Conservation (phyloP, 1,140 invertebrate genomes). For the Danaus melanippus region DNA sequence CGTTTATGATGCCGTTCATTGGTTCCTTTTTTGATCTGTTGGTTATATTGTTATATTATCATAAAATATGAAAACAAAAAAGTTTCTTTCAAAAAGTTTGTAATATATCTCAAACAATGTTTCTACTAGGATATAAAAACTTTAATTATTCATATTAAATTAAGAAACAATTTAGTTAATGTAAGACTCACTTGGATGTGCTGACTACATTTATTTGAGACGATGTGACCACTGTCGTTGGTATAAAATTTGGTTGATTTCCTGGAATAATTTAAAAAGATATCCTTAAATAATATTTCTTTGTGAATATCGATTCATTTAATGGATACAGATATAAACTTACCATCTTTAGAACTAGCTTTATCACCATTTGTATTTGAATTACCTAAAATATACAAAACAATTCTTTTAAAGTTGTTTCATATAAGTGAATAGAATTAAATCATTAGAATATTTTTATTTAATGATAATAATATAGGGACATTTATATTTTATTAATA, state of each 20-base stretch:
- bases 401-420: no score
- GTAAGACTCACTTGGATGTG: constrained; percentile 64
- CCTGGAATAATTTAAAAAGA: constrained; percentile 33
- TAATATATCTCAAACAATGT: neutral
- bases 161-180: neutral
- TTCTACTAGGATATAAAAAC: neutral
- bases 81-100: constrained; percentile 1
- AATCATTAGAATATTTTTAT: neutral
- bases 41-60: no score
- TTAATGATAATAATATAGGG: neutral
- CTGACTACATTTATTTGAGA: constrained; percentile 71
- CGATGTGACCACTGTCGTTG: constrained; percentile 67
- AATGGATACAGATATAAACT: constrained; percentile 15
- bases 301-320: no score
- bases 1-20: constrained; percentile 32
- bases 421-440: neutral
- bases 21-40: constrained; percentile 58
- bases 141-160: neutral
- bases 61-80: no score
- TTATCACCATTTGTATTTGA: constrained; percentile 67
- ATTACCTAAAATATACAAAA: constrained; percentile 42
- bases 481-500: no score
- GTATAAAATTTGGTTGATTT: constrained; percentile 68
- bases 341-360: constrained; percentile 64
- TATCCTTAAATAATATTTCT: no score